A percentile compares a stretch with the other conserved stretches of the same genome.
These are phyloP conservation scores for Lycaon pictus DNA, from an alignment of 2,113 vertebrate species.

Conservation along the genomic window DNA sequence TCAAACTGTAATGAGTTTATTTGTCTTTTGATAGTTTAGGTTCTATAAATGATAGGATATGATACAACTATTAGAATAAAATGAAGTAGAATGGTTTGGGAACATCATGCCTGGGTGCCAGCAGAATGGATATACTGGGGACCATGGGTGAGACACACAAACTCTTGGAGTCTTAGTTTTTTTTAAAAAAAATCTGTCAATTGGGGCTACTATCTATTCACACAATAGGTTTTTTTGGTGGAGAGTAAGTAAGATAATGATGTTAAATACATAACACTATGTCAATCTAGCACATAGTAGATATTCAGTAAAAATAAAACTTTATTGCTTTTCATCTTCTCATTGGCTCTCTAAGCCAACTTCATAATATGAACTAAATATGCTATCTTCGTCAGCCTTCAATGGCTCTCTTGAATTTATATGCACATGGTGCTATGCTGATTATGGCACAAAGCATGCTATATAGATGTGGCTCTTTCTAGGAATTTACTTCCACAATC, in stretches of 20 bases:
- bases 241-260: neutral
- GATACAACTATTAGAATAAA: neutral
- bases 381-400: neutral
- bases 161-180: neutral
- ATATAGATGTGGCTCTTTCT: slow-evolving; percentile 27
- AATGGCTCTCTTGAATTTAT: neutral
- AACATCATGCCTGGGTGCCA: neutral
- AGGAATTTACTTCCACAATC: slow-evolving; percentile 60
- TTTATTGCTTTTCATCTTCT: neutral
- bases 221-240: neutral
- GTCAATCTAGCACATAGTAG: neutral
- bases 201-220: neutral
- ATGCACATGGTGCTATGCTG: neutral
- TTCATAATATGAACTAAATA: neutral
- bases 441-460: slow-evolving; percentile 35
- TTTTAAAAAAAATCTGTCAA: neutral
- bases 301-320: neutral
- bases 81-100: slow-evolving; percentile 5
- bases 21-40: slow-evolving; percentile 43
- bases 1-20: slow-evolving; percentile 38
- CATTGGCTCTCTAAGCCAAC: neutral
- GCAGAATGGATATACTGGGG: neutral
- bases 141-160: neutral
- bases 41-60: neutral
- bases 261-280: neutral